These are phyloP conservation scores for Ochotona princeps DNA, from an alignment of 2,113 vertebrate genomes.

Conservation along the genomic window DNA sequence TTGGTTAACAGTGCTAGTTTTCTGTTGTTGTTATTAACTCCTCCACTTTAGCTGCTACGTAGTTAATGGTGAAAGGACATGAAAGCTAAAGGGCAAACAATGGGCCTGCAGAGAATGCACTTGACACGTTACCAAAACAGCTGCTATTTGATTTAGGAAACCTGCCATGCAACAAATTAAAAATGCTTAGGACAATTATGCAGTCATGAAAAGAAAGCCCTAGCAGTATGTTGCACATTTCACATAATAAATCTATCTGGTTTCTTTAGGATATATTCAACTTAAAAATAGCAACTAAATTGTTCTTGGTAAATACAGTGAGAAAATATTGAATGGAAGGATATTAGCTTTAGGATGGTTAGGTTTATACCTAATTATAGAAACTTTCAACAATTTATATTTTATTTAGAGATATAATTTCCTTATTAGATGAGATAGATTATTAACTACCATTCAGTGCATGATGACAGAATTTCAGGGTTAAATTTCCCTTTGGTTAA, in stretches of 20 bases:
- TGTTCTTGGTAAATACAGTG: not conserved
- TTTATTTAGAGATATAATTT: not conserved
- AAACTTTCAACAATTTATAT: not conserved
- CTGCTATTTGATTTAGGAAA: conserved; percentile 60
- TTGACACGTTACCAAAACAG: conserved; percentile 23
- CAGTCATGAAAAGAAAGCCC: conserved; percentile 70
- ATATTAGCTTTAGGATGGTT: not conserved
- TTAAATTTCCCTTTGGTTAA: not conserved
- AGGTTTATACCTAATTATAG: not conserved
- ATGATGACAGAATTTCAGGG: not conserved
- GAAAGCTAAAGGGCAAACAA: conserved; percentile 63
- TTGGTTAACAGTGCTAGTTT: conserved; percentile 37
- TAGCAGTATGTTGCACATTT: conserved; percentile 53
- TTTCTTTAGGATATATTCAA: conserved; percentile 19
- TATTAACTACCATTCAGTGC: not conserved
- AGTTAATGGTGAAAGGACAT: conserved; percentile 45
- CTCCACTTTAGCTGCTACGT: conserved; percentile 20
- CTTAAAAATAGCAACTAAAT: not conserved
- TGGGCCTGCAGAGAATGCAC: not conserved
- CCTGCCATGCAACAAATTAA: conserved; percentile 63
- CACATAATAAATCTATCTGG: conserved; percentile 18
- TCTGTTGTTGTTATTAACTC: not conserved
- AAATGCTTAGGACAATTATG: conserved; percentile 64
- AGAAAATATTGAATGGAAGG: not conserved
- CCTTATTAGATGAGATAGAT: not conserved